Conservation (phyloP, 2,113 vertebrate genomes). For the Pan troglodytes region NHGRI_mPanTro3-v2.1_pri NC_072421.2:71383001-71383500, state of each 20-base stretch:
- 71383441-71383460: background rate
- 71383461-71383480: conserved; percentile 51
- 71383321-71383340: conserved; percentile 15
- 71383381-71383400: conserved; percentile 28
- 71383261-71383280: background rate
- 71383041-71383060: conserved; percentile 34
- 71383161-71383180: background rate
- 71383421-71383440: conserved; percentile 22
- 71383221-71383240: background rate
- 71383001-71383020: conserved; percentile 25
- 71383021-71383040: background rate
- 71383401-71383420: conserved; percentile 39
- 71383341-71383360: background rate
- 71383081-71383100: conserved; percentile 7
- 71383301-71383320: conserved; percentile 1
- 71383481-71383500: conserved; percentile 2
- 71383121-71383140: conserved; percentile 35
- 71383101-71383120: background rate
- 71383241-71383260: background rate
- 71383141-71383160: conserved; percentile 11
- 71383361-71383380: conserved; percentile 41
- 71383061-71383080: conserved; percentile 37
- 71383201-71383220: conserved; percentile 16
- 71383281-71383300: background rate
- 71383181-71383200: conserved; percentile 19